Percentiles rank a stretch among this genome's conserved stretches.
phyloP scores from a whole-genome alignment of 2,797 vertebrate genomes.

The Gallinago stenura region DNA sequence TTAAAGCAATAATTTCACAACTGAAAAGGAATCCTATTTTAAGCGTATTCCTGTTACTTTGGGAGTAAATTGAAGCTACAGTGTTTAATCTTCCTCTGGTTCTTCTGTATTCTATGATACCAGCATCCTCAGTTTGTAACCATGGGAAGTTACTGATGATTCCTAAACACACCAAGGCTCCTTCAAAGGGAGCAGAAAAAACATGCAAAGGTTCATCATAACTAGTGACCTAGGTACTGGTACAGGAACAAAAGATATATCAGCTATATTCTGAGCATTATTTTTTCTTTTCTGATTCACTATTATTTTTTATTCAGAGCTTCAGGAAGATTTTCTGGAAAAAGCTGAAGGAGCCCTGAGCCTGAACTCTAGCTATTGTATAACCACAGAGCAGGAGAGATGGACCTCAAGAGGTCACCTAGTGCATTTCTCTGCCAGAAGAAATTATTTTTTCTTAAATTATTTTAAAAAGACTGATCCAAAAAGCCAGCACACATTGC shows the following conservation, averaged over 20 bases:
- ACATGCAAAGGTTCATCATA: neutral
- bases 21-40: neutral
- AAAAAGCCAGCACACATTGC: neutral
- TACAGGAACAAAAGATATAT: neutral
- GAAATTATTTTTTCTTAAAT: neutral
- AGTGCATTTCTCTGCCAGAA: neutral
- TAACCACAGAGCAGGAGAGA: neutral
- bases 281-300: neutral
- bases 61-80: neutral
- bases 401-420: neutral
- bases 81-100: neutral
- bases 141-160: neutral
- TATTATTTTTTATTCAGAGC: slow-evolving; percentile 7
- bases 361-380: neutral
- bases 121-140: neutral
- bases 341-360: neutral
- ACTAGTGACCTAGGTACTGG: neutral
- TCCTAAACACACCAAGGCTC: neutral
- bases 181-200: neutral
- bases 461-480: neutral
- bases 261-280: neutral
- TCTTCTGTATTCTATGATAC: neutral
- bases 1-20: neutral
- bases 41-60: neutral
- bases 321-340: neutral